Percentiles rank a stretch among this genome's conserved stretches.
These are phyloP conservation scores for Arnoldichthys spilopterus DNA, from an alignment of 2,797 vertebrate species.

Conservation along the genomic window DNA sequence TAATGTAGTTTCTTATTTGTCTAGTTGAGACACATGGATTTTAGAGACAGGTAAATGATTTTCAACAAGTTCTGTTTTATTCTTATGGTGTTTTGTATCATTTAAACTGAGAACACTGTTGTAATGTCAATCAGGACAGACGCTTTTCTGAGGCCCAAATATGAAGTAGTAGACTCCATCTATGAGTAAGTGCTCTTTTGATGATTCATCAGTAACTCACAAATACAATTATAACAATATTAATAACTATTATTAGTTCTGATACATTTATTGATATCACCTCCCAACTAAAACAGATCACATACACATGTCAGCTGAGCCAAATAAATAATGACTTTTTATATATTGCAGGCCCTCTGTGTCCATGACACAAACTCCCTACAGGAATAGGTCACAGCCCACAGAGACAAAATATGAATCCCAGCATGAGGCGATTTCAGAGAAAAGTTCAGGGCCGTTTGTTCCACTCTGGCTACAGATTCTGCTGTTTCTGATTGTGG, in stretches of 20 bases:
- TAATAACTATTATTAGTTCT: too few relatives aligned
- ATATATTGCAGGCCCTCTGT: slow-evolving; percentile 57
- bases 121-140: slow-evolving; percentile 56
- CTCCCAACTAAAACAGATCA: neutral
- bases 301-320: neutral
- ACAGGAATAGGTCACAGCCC: slow-evolving; percentile 54
- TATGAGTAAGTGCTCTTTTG: slow-evolving; percentile 59
- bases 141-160: slow-evolving; percentile 33
- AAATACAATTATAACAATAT: neutral
- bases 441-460: slow-evolving; percentile 52
- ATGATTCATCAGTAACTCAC: neutral
- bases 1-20: slow-evolving; percentile 19
- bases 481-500: slow-evolving; percentile 71
- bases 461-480: slow-evolving; percentile 77
- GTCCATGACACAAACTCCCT: slow-evolving; percentile 60
- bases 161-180: slow-evolving; percentile 47
- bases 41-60: slow-evolving; percentile 64
- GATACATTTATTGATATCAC: too few relatives aligned
- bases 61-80: neutral
- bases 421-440: slow-evolving; percentile 39
- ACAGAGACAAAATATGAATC: slow-evolving; percentile 43
- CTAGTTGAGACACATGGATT: slow-evolving; percentile 59
- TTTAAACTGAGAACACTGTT: slow-evolving; percentile 49
- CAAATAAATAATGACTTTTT: neutral
- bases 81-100: neutral